phyloP scores from a whole-genome alignment of 1,140 invertebrate genomes.

The Dinoponera quadriceps region DNA sequence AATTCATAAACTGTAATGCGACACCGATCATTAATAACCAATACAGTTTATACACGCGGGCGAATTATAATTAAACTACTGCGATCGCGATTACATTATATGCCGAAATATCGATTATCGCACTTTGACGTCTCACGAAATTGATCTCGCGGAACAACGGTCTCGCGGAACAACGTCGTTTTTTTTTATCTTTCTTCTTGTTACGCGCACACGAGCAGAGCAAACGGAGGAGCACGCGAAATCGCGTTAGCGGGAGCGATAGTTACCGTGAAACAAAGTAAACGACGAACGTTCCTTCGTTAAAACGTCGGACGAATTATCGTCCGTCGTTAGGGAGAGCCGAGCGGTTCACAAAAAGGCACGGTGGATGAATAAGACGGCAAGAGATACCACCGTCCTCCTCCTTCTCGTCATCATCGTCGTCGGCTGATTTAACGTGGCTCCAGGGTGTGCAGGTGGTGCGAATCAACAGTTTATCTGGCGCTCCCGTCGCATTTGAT shows the following conservation, averaged over 20 bases:
- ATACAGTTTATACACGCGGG: neutral
- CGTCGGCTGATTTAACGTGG: constrained; percentile 42
- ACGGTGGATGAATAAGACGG: constrained; percentile 9
- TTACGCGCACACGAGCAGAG: constrained; percentile 18
- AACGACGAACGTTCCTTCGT: constrained; percentile 25
- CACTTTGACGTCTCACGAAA: neutral
- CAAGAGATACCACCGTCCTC: constrained; percentile 16
- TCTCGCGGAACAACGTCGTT: too few species aligned
- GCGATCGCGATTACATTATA: too few species aligned
- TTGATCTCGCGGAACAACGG: too few species aligned
- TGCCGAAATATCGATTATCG: neutral
- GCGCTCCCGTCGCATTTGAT: constrained; percentile 63
- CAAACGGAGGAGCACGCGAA: neutral
- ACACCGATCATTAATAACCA: constrained; percentile 5
- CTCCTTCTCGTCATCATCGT: too few species aligned
- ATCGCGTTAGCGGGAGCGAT: neutral
- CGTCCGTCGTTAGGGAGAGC: neutral
- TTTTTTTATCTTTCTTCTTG: neutral
- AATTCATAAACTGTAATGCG: neutral
- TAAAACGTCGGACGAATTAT: constrained; percentile 29
- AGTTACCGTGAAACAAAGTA: neutral
- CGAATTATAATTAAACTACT: neutral
- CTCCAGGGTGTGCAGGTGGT: constrained; percentile 26
- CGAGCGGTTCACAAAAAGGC: constrained; percentile 2
- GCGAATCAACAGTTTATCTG: constrained; percentile 74